A percentile compares a stretch with the other conserved stretches of the same genome.
These are phyloP conservation scores for Atlantisia rogersi DNA, from an alignment of 2,113 vertebrate species.

Conservation along the genomic window DNA sequence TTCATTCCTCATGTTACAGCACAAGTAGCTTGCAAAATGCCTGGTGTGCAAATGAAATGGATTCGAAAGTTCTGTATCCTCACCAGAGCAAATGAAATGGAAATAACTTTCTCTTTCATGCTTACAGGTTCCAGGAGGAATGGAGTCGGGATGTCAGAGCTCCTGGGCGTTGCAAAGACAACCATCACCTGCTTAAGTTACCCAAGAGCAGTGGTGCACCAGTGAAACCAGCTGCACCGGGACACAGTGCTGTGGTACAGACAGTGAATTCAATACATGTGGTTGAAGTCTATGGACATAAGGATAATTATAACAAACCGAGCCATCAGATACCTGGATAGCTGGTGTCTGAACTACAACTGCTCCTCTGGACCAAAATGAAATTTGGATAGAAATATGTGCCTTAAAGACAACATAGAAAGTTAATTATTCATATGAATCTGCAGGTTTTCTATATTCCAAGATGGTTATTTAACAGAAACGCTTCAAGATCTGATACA, in stretches of 20 bases:
- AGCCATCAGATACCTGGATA: conserved; percentile 51
- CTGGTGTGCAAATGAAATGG: background rate
- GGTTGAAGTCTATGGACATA: conserved; percentile 5
- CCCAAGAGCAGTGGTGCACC: background rate
- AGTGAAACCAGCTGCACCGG: rapidly evolving
- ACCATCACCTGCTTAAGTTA: background rate
- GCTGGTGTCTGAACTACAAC: background rate
- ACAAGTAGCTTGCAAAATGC: background rate
- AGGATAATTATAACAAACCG: background rate
- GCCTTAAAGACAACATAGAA: conserved; percentile 65
- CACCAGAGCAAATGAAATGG: background rate
- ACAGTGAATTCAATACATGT: background rate
- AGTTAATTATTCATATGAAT: background rate
- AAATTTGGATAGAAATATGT: conserved; percentile 51
- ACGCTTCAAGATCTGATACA: background rate
- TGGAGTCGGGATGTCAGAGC: background rate
- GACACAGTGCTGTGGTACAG: background rate
- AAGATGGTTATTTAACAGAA: conserved; percentile 29
- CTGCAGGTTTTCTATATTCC: conserved; percentile 23
- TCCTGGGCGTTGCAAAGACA: background rate
- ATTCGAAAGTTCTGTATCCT: background rate
- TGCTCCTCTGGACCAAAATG: conserved; percentile 38
- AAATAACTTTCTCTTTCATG: background rate
- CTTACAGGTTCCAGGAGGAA: conserved; percentile 62
- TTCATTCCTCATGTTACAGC: background rate